A percentile compares a stretch with the other conserved stretches of the same genome.
phyloP scores from a whole-genome alignment of 1,140 invertebrate genomes.

The Psilanteris sp. region DNA sequence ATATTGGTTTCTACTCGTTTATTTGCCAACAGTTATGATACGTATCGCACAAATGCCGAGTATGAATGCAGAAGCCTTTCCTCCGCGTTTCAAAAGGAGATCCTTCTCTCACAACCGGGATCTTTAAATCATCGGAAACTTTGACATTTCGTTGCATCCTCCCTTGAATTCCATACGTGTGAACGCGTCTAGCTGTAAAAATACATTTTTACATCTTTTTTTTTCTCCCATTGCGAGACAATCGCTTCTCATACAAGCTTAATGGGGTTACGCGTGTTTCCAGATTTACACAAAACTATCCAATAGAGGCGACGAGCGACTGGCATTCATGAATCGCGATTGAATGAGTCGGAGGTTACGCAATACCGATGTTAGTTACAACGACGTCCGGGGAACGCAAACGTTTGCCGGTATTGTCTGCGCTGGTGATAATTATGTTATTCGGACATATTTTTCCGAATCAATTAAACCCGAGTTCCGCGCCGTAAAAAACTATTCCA shows the following conservation, averaged over 20 bases:
- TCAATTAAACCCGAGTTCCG: conserved; percentile 59
- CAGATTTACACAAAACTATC: conserved; percentile 58
- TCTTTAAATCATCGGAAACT: conserved; percentile 28
- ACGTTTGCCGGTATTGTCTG: conserved; percentile 52
- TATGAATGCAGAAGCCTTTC: too few relatives aligned
- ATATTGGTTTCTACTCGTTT: too few relatives aligned
- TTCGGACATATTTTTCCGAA: conserved; percentile 64
- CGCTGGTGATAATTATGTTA: conserved; percentile 58
- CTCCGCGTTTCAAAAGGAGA: background rate
- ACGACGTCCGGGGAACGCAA: conserved; percentile 51
- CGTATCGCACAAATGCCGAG: too few relatives aligned
- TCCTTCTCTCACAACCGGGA: background rate
- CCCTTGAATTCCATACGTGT: conserved; percentile 27
- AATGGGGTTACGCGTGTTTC: conserved; percentile 60
- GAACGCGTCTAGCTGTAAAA: conserved; percentile 27
- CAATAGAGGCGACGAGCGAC: conserved; percentile 40
- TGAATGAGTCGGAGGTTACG: conserved; percentile 62
- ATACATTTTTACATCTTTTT: conserved; percentile 18
- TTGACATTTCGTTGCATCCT: conserved; percentile 45
- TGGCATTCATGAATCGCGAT: conserved; percentile 64
- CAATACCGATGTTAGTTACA: conserved; percentile 55
- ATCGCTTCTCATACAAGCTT: conserved; percentile 44
- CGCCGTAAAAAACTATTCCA: conserved; percentile 28
- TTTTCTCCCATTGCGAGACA: conserved; percentile 35
- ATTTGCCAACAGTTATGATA: too few relatives aligned